A percentile compares a stretch with the other conserved stretches of the same genome.
phyloP scores from a whole-genome alignment of 2,888 invertebrate genomes.

The Amphipoea lucens region DNA sequence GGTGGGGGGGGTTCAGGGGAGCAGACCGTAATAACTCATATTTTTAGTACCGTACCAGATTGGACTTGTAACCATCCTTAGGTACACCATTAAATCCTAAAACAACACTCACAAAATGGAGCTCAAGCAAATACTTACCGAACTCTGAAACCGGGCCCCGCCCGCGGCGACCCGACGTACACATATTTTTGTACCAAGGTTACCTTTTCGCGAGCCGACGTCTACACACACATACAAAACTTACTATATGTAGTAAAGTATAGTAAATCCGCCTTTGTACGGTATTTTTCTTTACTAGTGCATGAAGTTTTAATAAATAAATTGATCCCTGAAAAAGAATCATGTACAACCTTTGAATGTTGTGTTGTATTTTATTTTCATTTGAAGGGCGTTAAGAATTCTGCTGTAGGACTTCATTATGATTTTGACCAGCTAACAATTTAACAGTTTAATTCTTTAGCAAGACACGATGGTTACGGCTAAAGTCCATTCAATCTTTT shows the following conservation, averaged over 20 bases:
- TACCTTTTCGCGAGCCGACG: conserved; percentile 75
- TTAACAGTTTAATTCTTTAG: neutral
- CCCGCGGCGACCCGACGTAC: conserved; percentile 64
- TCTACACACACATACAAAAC: conserved; percentile 30
- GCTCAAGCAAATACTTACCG: conserved; percentile 30
- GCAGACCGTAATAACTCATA: neutral
- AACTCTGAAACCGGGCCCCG: conserved; percentile 55
- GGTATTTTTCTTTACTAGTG: neutral
- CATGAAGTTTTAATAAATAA: neutral
- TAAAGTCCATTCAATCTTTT: neutral
- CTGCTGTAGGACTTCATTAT: neutral
- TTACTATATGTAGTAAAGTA: conserved; percentile 18
- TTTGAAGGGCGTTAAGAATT: neutral
- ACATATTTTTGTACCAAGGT: conserved; percentile 80
- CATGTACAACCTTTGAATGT: too few species aligned
- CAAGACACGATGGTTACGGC: neutral
- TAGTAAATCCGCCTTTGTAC: neutral
- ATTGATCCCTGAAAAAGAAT: neutral
- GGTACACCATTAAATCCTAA: conserved; percentile 23
- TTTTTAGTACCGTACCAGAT: conserved; percentile 12
- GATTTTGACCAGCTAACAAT: neutral
- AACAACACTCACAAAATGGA: conserved; percentile 29
- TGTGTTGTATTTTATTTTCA: too few species aligned
- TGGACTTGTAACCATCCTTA: conserved; percentile 2
- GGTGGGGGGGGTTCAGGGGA: too few species aligned